A percentile compares a stretch with the other conserved stretches of the same genome.
Conservation (phyloP, 2,797 vertebrate genomes). For the Fratercula arctica region DNA sequence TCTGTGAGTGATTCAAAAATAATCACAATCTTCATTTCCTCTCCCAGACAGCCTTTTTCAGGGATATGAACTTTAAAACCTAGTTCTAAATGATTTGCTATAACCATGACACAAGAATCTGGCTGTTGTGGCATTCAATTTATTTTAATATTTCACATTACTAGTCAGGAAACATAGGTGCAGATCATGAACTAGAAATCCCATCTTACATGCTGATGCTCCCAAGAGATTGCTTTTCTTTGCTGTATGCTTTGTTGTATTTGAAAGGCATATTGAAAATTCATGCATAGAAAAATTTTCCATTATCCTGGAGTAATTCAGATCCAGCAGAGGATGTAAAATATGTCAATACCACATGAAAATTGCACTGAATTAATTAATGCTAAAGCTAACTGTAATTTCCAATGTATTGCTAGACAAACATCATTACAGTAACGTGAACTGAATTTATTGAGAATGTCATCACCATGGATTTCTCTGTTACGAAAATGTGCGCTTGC, state of each 20-base stretch:
- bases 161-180: background rate
- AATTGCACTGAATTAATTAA: constrained; percentile 12
- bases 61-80: background rate
- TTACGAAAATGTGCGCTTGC: background rate
- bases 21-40: background rate
- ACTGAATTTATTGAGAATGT: background rate
- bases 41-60: background rate
- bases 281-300: background rate
- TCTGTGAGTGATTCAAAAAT: background rate
- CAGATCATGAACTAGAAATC: background rate
- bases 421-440: background rate
- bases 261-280: constrained; percentile 14
- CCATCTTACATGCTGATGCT: background rate
- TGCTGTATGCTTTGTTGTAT: background rate
- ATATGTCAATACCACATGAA: background rate
- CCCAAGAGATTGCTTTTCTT: background rate
- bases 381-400: background rate
- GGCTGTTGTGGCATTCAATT: background rate
- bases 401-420: background rate
- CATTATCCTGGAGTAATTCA: background rate
- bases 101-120: background rate
- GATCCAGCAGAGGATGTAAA: constrained; percentile 14
- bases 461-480: background rate
- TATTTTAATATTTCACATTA: background rate
- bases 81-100: background rate